A percentile compares a stretch with the other conserved stretches of the same genome.
Conservation (phyloP, 2,888 invertebrate genomes). For the Dynastes tityus region DNA sequence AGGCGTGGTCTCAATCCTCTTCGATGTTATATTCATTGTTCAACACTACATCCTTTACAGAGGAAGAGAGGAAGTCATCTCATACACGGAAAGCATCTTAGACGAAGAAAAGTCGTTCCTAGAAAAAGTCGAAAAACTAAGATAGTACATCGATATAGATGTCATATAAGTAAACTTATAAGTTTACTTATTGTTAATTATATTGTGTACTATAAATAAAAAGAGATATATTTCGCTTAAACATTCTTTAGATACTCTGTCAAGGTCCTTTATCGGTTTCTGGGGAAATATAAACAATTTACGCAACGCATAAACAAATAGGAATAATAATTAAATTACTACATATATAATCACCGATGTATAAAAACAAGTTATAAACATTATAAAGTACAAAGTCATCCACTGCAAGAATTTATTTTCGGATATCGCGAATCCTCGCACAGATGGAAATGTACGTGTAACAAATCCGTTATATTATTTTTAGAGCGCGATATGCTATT, state of each 20-base stretch:
- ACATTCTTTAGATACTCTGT: neutral
- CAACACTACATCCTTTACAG: constrained; percentile 53
- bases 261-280: neutral
- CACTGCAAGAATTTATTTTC: too few relatives aligned
- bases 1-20: constrained; percentile 51
- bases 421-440: too few relatives aligned
- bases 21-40: constrained; percentile 51
- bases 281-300: too few relatives aligned
- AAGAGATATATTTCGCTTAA: neutral
- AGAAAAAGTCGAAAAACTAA: constrained; percentile 22
- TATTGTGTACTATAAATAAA: constrained; percentile 7
- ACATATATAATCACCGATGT: too few relatives aligned
- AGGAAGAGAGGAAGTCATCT: constrained; percentile 27
- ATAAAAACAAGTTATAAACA: too few relatives aligned
- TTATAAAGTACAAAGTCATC: too few relatives aligned
- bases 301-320: neutral
- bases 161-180: too few relatives aligned
- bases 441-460: too few relatives aligned
- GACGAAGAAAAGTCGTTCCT: constrained; percentile 49
- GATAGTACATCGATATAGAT: neutral
- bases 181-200: neutral
- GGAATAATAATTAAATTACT: too few relatives aligned
- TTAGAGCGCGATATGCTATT: too few relatives aligned
- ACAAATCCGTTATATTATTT: too few relatives aligned
- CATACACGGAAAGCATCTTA: constrained; percentile 45